These are phyloP conservation scores for Palloptera scutellata DNA, from an alignment of 2,888 invertebrate genomes.

Conservation along the genomic window DNA sequence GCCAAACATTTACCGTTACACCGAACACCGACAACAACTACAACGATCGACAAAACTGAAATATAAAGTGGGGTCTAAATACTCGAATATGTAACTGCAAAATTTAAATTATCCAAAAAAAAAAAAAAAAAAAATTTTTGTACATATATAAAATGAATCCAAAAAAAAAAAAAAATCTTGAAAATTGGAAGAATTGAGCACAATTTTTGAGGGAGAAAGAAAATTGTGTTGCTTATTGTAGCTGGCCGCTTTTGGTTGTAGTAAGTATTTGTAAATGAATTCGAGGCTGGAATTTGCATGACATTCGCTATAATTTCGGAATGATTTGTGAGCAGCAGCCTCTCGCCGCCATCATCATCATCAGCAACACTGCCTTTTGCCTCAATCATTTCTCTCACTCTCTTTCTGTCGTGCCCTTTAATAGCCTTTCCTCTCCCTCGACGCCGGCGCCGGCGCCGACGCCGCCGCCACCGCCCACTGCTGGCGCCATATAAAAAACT, in stretches of 20 bases:
- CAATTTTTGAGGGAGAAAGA: slow-evolving; percentile 12
- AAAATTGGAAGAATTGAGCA: slow-evolving; percentile 30
- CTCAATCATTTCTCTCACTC: background rate
- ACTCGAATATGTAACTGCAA: slow-evolving; percentile 52
- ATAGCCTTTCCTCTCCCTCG: no score
- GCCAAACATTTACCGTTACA: slow-evolving; percentile 40
- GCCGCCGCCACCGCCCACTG: no score
- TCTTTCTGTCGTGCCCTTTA: background rate
- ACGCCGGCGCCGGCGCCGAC: no score
- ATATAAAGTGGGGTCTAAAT: no score
- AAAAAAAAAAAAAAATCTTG: slow-evolving; percentile 14
- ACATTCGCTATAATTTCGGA: slow-evolving; percentile 1
- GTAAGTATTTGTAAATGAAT: no score
- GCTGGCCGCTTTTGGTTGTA: no score
- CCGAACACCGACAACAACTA: slow-evolving; percentile 32
- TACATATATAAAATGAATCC: slow-evolving; percentile 20
- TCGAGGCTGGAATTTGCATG: slow-evolving; percentile 44
- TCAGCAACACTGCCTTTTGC: background rate
- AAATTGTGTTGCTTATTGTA: background rate
- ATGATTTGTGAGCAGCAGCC: no score
- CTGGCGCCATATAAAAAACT: slow-evolving; percentile 4
- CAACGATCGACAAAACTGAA: no score
- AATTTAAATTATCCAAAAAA: slow-evolving; percentile 49
- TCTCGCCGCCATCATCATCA: no score
- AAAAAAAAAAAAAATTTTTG: slow-evolving; percentile 12